Base-by-base conservation (phyloP, 2,888 invertebrate species). In the Dasypogon diadema region DNA sequence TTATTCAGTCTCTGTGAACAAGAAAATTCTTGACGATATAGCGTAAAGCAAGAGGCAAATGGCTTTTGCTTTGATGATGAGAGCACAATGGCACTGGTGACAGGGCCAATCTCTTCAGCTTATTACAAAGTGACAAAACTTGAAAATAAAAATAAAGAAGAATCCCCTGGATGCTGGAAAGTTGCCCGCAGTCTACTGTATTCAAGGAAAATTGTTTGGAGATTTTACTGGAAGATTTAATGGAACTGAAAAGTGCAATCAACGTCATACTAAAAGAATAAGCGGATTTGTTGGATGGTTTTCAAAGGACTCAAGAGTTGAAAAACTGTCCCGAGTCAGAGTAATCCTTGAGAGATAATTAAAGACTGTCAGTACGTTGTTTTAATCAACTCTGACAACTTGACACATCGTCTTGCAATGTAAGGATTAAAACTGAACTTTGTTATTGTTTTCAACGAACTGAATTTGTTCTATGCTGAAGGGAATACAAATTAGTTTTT, bases 241-340 rank as follows among this genome's bases (percentile, higher is more conserved):
- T 60, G 60, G 21, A 60, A 37, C 37, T 37, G 37, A 60, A 60
- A 21, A 60, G 37, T 60, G 60, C 60, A 60, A 60, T 60, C 60
- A 60, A 34, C 37, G 60, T 37, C 21, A 16, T 37, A 16, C 8
- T 60, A 37, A 42, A 37, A 16, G 60, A 60, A 37, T 60, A 60
- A 60, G 60, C 60, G 60, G 60, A 60, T 60, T 60, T 60, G 14
- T 2, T 14, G 10, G 12, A 16, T 16, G 60, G 30, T 34, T 21
- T 21, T 3, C 6, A 60, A 37, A 60, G 12, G 4, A 10, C 2
- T 5, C 8, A 18, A 6, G 30, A 10, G 60, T 8, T 10, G 4
- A 1, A 10, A 16, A 34, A 26, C 26, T 56, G n/a, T 18, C 34
- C 24, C 18, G 37, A 24, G 60, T 60, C 37, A 14, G 26, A 60